Evolutionary conservation across 2,113 vertebrate species (phyloP), one percentile per base, ranked within the genome.

Genomic region (Aphyosemion australe): DNA sequence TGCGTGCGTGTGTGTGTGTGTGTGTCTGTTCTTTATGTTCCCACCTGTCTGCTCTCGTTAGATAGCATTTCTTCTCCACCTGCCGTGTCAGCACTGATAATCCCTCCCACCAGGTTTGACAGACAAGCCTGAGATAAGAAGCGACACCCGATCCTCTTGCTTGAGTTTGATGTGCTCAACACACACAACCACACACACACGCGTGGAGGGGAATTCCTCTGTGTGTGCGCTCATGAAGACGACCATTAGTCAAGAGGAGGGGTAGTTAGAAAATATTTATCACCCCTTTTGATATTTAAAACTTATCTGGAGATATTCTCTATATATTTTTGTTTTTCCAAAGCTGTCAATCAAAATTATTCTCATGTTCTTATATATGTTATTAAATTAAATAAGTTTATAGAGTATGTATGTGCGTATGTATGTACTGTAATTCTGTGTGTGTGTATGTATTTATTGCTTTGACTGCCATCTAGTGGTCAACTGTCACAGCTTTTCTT

Each of bases 61-160:
- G 48, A 78, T 74, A 72, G 76, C 70, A 72, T 80, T 74, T 76
- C 60, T 43, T 76, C 74, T 65, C 67, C 83, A 86, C 84, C 85
- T 87, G 85, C 55, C 59, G 57, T 81, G 71, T 80, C 68, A n/a
- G 68, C 77, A 60, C 14, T 51, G 53, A 83, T 89, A 90, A 92
- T 88, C 90, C 74, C 70, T 79, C 76, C 86, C 82, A 81, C 76
- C 34, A 65, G 72, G 84, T 87, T 70, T 91, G 89, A 91, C 76
- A 78, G 90, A 89, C 89, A 85, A 19, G 19, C 56, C 77, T 73
- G 76, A 20, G 87, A 92, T 90, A 92, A 90, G 85, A 76, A 72
- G 64, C 49, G 90, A 78, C 80, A 90, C 71, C 65, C 65, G 82
- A 91, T 88, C 84, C 80, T 59, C 74, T 72, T 55, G 46, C 62